A percentile compares a stretch with the other conserved stretches of the same genome.
Conservation (phyloP, 2,888 invertebrate species). For the Tachina lurida region DNA sequence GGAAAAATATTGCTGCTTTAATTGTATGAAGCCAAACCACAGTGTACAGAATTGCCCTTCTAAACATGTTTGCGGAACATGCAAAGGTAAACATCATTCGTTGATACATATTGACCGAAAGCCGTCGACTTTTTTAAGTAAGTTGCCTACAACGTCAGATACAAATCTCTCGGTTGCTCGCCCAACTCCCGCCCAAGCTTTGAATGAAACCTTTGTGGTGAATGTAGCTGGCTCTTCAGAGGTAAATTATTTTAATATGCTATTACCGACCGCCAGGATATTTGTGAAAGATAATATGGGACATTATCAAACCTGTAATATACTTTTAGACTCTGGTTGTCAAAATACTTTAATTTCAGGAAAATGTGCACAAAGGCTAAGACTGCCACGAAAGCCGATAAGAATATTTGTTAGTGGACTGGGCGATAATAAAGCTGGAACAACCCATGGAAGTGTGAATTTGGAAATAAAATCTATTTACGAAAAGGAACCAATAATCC, state of each 20-base stretch:
- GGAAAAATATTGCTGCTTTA: slow-evolving; percentile 40
- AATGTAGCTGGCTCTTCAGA: slow-evolving; percentile 18
- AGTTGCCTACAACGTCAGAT: background rate
- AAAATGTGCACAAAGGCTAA: background rate
- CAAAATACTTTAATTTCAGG: slow-evolving; percentile 28
- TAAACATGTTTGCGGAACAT: slow-evolving; percentile 29
- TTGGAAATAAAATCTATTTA: slow-evolving; percentile 19
- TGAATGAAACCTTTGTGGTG: slow-evolving; percentile 16
- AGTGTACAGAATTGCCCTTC: slow-evolving; percentile 22
- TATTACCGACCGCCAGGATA: slow-evolving; percentile 39
- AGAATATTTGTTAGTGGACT: slow-evolving; percentile 13
- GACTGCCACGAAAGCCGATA: slow-evolving; percentile 10
- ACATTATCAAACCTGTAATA: slow-evolving; percentile 42
- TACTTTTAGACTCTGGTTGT: slow-evolving; percentile 46
- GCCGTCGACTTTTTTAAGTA: slow-evolving; percentile 1
- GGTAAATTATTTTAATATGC: background rate
- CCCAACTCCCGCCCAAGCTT: background rate
- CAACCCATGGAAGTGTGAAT: background rate
- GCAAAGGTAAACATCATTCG: slow-evolving; percentile 35
- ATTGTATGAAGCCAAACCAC: slow-evolving; percentile 24
- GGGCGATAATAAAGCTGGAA: no score
- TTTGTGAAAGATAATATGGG: slow-evolving; percentile 46
- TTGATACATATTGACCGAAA: slow-evolving; percentile 26
- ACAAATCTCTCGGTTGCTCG: background rate
- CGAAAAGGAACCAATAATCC: background rate